These are phyloP conservation scores for Chaetogeoica ovagalla DNA, from an alignment of 2,888 invertebrate genomes.

Conservation along the genomic window DNA sequence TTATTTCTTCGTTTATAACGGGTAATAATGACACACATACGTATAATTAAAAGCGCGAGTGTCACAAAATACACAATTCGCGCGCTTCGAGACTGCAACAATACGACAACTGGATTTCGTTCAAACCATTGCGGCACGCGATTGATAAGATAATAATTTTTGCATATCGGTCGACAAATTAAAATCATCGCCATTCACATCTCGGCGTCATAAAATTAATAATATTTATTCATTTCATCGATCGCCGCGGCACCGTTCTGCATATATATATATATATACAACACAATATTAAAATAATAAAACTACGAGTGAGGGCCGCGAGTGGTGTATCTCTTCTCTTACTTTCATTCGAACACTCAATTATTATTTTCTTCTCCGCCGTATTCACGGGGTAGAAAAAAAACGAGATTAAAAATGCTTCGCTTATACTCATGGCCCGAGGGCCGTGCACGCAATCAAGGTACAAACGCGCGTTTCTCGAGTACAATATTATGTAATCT, in stretches of 20 bases:
- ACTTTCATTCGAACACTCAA: not conserved
- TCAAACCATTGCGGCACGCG: constrained; percentile 10
- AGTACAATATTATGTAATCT: not conserved
- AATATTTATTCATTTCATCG: constrained; percentile 43
- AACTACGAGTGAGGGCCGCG: too few relatives aligned
- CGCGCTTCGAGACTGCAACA: too few relatives aligned
- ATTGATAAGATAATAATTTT: constrained; percentile 30
- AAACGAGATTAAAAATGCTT: constrained; percentile 35
- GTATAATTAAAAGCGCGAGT: too few relatives aligned
- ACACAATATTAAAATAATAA: not conserved
- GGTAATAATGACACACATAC: too few relatives aligned
- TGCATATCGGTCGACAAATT: constrained; percentile 35
- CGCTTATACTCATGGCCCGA: constrained; percentile 13
- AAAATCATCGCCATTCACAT: not conserved
- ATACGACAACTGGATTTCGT: not conserved
- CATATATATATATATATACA: not conserved
- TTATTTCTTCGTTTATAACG: too few relatives aligned
- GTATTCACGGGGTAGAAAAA: not conserved
- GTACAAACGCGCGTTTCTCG: constrained; percentile 9
- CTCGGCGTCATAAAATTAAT: not conserved
- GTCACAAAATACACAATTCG: too few relatives aligned
- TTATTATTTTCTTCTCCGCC: not conserved
- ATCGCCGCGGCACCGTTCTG: not conserved
- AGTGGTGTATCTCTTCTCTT: too few relatives aligned
- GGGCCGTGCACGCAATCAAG: constrained; percentile 45